These are phyloP conservation scores for Brachystomella parvula DNA, from an alignment of 1,140 invertebrate species.

Conservation along the genomic window DNA sequence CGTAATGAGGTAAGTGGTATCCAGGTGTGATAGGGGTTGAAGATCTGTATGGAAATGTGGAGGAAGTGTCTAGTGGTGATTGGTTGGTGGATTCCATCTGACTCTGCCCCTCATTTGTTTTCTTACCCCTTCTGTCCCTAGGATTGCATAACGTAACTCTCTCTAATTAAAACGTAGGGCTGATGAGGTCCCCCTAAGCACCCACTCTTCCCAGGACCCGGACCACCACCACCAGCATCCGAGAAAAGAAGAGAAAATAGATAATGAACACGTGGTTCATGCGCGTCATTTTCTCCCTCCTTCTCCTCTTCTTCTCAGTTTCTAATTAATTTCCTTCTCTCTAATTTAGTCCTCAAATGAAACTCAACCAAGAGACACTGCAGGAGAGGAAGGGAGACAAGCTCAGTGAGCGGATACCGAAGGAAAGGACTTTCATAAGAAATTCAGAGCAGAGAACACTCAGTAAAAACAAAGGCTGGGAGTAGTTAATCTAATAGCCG, in stretches of 20 bases:
- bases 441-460: too few species aligned
- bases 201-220: background rate
- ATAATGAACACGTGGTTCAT: conserved; percentile 12
- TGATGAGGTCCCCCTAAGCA: background rate
- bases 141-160: background rate
- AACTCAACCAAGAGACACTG: background rate
- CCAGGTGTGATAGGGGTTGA: too few species aligned
- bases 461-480: too few species aligned
- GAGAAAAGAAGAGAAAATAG: background rate
- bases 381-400: background rate
- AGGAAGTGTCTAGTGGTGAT: too few species aligned
- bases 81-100: background rate
- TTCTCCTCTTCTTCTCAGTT: background rate
- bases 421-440: too few species aligned
- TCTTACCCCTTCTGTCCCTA: background rate
- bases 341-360: conserved; percentile 4
- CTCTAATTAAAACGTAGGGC: conserved; percentile 8
- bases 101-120: background rate
- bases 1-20: too few species aligned
- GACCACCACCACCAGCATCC: background rate
- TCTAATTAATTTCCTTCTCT: conserved; percentile 1
- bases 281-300: background rate
- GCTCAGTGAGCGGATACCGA: background rate
- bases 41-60: too few species aligned
- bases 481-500: too few species aligned